Base-by-base conservation (phyloP, 2,113 vertebrate genomes). In the Aramus guarauna region DNA sequence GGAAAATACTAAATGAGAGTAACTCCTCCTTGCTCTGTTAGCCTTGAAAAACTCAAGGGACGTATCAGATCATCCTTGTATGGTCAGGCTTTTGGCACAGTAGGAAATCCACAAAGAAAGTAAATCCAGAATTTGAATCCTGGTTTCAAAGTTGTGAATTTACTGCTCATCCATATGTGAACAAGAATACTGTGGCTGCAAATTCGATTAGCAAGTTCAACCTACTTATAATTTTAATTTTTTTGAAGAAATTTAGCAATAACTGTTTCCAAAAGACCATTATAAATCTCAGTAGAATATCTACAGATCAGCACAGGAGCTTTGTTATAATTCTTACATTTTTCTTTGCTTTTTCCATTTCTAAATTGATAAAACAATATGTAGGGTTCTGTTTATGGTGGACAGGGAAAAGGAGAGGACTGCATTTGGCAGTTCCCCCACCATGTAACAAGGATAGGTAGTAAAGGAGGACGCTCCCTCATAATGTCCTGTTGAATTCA, bases 31-130 rank as follows among this genome's bases (percentile, higher is more conserved):
- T 85, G 83, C 90, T 76, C 73, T 85, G 18, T 82, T 92, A 92
- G 43, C 73, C 80, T 89, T 85, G 66, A 26, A 64, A 84, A 67
- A 19, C 80, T 75, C 77, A 53, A 64, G 84, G 80, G 87, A 79
- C 10, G 0, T n/a, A n/a, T 11, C 43, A 20, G 20, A 45, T 72
- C 66, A 16, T 79, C 66, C 58, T n/a, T 56, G 34, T 94, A 32
- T 81, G 86, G 86, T 84, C 95, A 90, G 83, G 58, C 79, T 94
- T 69, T 72, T 78, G 86, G 66, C 86, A 94, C 34, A 64, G 47
- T 30, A 62, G 69, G 52, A 85, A 78, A 68, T 85, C 7, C 66
- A 59, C 69, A 23, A 1, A 56, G 76, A 39, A 64, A 75, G 30
- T 39, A 36, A 64, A 56, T 78, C 56, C 60, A 34, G 64, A 69